Base-by-base conservation (phyloP, 2,113 vertebrate species). In the Oncorhynchus kisutch region DNA sequence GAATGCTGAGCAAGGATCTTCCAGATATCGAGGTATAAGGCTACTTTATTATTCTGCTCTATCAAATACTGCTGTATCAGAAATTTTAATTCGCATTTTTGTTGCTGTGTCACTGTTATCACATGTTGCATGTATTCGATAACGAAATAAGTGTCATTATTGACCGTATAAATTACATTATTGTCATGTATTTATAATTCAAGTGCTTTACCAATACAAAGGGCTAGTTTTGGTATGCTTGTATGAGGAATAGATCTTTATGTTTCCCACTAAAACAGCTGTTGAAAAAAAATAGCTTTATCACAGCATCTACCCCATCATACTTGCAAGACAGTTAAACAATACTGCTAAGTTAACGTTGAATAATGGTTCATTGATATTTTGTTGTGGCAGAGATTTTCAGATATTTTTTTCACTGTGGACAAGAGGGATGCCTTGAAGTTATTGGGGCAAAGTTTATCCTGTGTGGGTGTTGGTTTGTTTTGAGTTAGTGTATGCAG, bases 1-100 rank as follows among this genome's bases (percentile, higher is more conserved):
- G 90, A 22, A 84, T 91, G 90, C 92, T 95, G 65, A 95, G 93
- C 92, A 93, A 86, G 88, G 94, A 95, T 85, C 78, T 93, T 16
- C 90, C 90, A 87, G 95, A 96, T 85, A 95, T 95, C 82, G 95
- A 95, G 95, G 95, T 96, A 94, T 84, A 72, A 57, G 27, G 14
- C n/a, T 68, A 45, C 34, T 49, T n/a, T 70, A 18, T 48, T 48
- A 29, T 45, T 24, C 16, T 77, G 71, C 48, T 59, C n/a, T 24
- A n/a, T 69, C 34, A 39, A 45, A 67, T 18, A 13, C 49, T 18
- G 31, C 67, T 16, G 2, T 70, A 34, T 48, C 31, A 20, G 27
- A 68, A 39, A 45, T 20, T 31, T n/a, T 29, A 1, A 67, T 18
- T 67, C 13, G 57, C 49, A 13, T 72, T 54, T 68, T 45, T 69